Evolutionary conservation across 2,113 vertebrate species (phyloP), one percentile per base, ranked within the genome.

Genomic region (Ceuthmochares aereus): DNA sequence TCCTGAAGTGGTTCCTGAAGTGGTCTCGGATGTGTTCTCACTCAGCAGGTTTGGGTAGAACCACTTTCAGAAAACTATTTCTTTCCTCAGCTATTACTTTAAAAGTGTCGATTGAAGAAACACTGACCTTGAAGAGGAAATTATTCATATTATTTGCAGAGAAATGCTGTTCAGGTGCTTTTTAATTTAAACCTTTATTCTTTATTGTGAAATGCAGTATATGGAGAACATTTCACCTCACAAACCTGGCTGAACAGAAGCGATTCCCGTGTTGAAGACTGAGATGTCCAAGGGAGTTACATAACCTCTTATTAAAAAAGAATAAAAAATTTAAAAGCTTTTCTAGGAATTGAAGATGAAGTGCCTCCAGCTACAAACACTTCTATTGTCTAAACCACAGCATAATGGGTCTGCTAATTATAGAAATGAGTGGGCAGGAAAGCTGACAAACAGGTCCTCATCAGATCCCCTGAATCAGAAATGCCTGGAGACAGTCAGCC

Each of bases 141-240:
- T 79, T 55, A 52, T 89, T 93, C 84, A 76, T 78, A 70, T 64
- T 70, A 87, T 91, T 89, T 93, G 27, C 34, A 89, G 60, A 96
- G 51, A 79, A 84, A 80, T 68, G 29, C 6, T 7, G 3, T 87
- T 94, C 56, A 82, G 94, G 84, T 58, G 27, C 17, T 79, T 20
- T 95, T 97, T 75, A 64, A 95, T 70, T 60, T 75, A 79, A 95
- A 68, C 3, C 7, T 79, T 82, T 90, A 45, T 92, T 95, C 56
- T 90, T 30, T 66, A 3, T 64, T 29, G n/a, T 55, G 43, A 76
- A 96, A 93, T 77, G 47, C 88, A 87, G 91, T 93, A 89, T 55
- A 91, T 34, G 66, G 80, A 88, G 69, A 94, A 78, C 1, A 23
- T 68, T 87, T 95, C 74, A 95, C 67, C 40, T 94, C 70, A 73